A percentile compares a stretch with the other conserved stretches of the same genome.
Conservation (phyloP, 2,113 vertebrate genomes). For the Chaenogobius annularis region DNA sequence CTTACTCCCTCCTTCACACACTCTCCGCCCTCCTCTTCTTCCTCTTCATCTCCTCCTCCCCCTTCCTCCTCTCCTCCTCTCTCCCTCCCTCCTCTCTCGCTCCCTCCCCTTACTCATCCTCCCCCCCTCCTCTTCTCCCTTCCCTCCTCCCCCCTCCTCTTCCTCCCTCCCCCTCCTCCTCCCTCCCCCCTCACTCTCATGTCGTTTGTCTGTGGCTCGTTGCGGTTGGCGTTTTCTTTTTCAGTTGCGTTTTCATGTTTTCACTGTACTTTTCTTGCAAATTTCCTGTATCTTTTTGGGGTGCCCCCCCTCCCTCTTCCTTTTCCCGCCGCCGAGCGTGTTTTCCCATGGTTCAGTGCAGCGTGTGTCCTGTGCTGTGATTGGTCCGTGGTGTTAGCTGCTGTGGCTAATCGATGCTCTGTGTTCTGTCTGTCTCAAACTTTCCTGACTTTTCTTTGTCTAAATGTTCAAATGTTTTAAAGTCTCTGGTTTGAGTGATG, state of each 20-base stretch:
- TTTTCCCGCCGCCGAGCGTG: conserved; percentile 51
- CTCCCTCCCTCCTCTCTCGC: too few species aligned
- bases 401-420: conserved; percentile 49
- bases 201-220: conserved; percentile 41
- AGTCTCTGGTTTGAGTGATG: not conserved
- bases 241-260: conserved; percentile 3
- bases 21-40: conserved; percentile 44
- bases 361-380: conserved; percentile 67
- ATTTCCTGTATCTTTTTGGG: conserved; percentile 29
- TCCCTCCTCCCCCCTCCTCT: too few species aligned
- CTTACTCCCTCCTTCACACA: conserved; percentile 37
- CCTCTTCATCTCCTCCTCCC: conserved; percentile 26
- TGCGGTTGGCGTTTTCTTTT: not conserved
- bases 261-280: not conserved
- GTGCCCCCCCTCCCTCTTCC: conserved; percentile 36
- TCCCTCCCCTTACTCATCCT: too few species aligned
- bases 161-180: conserved; percentile 24
- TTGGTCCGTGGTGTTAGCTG: conserved; percentile 72
- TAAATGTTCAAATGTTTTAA: not conserved
- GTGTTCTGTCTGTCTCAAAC: not conserved
- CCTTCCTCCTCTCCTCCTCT: conserved; percentile 29
- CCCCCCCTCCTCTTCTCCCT: too few species aligned
- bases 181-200: conserved; percentile 55
- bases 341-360: conserved; percentile 60
- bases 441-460: not conserved